Base-by-base conservation (phyloP, 2,113 vertebrate species). In the Paraplagusia blochii region DNA sequence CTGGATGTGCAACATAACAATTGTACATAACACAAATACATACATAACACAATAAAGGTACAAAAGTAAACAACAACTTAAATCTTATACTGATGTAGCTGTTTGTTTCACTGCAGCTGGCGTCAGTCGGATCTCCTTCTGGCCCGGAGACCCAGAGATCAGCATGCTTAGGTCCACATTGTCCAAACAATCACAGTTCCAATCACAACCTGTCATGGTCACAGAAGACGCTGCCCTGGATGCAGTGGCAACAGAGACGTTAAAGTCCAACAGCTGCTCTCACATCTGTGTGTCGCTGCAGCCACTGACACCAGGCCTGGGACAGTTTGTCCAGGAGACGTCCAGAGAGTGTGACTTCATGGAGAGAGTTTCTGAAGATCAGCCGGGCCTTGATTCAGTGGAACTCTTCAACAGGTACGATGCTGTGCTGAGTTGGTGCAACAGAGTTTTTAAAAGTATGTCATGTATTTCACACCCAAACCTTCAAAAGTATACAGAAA, bases 81-180 rank as follows among this genome's bases (percentile, higher is more conserved):
- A 38, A 38, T 38, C 61, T 47, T 14, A 36, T 0, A 3, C 36
- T n/a, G 10, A 40, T 11, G 16, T 4, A 13, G 36, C 53, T 11
- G 36, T 38, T 85, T 82, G 7, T 75, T 75, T 13, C 15, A 40
- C 81, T 90, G 63, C 85, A 98, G 96, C 93, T 38, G 95, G 95
- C 22, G 95, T 97, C 77, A 94, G 90, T 84, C 90, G 91, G 85
- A 94, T 98, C 86, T 95, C 93, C 22, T 98, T 96, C 57, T 98
- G 96, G 96, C 96, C 96, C 3, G 91, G 92, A 45, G 95, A 98
- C 80, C 93, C 96, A 16, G 96, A 98, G 83, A 88, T 97, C 74
- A 96, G 94, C 85, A 88, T 98, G 81, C 52, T 89, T 50, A 57
- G 36, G 18, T 19, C 66, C 36, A 0, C 16, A 5, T 29, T 56